Base-by-base conservation (phyloP, 2,888 invertebrate genomes). In the Eumacrocentrus americanus region DNA sequence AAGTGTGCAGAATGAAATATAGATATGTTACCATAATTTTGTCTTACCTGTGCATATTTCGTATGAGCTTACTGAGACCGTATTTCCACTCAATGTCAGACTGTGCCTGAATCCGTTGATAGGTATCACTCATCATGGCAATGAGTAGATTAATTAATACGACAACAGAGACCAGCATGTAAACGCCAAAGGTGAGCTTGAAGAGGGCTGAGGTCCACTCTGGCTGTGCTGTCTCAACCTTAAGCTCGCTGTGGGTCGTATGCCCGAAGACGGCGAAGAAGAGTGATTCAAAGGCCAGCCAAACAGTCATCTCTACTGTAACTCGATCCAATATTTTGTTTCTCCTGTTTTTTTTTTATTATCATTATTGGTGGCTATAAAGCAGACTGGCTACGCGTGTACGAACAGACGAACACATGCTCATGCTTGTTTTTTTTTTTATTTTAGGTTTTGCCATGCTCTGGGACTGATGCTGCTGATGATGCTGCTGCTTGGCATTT, bases 71-170 rank as follows among this genome's bases (percentile, higher is more conserved):
- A 47, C 91, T 90, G 64, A 90, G 81, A 44, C 91, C 91, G 75
- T 89, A 91, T 81, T 91, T 91, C 91, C 91, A 91, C 78, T 91
- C 91, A 60, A 88, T 89, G 78, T 91, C 91, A 2, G 90, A 90
- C 77, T 89, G 89, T 20, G 98, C 98, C 89, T 99, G 94, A 79
- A 98, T 98, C 80, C 97, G 89, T 83, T 98, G 98, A 84, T 99
- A 98, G 77, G 98, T 98, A 88, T 98, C 98, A 84, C 97, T 97
- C 97, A 98, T 98, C 98, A 98, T 98, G 86, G 98, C 98, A 89
- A 98, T 98, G 82, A 98, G 91, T 82, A 98, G 90, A 85, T 98
- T 98, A 85, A 98, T 95, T 79, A 98, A 89, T 81, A 98, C 98
- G 84, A 98, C 94, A 81, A 97, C 91, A 73, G 96, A 95, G 82